Evolutionary conservation across 2,797 vertebrate genomes (phyloP), one percentile per base, ranked within the genome.

Genomic region (Parauchenoglanis ngamensis): DNA sequence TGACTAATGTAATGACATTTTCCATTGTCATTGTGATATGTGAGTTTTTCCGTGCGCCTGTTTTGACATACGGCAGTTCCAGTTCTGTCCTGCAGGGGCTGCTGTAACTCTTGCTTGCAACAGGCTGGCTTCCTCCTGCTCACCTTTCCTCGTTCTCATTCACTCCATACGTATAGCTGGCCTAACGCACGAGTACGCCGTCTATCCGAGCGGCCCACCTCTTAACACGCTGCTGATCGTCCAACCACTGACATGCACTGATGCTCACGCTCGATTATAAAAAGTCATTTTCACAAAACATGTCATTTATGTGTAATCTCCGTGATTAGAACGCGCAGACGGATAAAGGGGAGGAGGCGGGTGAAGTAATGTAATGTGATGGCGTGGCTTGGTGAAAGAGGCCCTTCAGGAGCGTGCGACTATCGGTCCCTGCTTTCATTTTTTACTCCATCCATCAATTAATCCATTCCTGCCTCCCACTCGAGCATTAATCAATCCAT

Each of bases 21-120:
- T 2, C 56, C 52, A 23, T 56, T 5, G 56, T 79, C 31, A 40
- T 13, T 35, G 6, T 11, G 56, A 63, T 31, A 61, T 23, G 56
- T 8, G 19, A 52, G 23, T 31, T 17, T 70, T 35, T 52, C 65
- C 28, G 44, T 68, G 77, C 65, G 61, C n/a, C 52, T 61, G 52
- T 11, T 25, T 59, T 2, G 12, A 8, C 25, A 25, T 44, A 1
- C 6, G 28, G 88, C 85, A 91, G 19, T 91, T 87, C 81, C 75
- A 23, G 12, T 15, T 61, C 19, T 15, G 28, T 76, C 90, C 91
- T 93, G 91, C 92, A 93, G 92, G 92, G 89, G 92, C 90, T 91
- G 92, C 92, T 93, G 91, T 92, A 89, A 89, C 57, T 88, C 89
- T 89, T 85, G 70, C 59, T 49, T 78, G 76, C 28, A 40, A 79